phyloP scores from a whole-genome alignment of 2,797 vertebrate species.

The Thunnus albacares region DNA sequence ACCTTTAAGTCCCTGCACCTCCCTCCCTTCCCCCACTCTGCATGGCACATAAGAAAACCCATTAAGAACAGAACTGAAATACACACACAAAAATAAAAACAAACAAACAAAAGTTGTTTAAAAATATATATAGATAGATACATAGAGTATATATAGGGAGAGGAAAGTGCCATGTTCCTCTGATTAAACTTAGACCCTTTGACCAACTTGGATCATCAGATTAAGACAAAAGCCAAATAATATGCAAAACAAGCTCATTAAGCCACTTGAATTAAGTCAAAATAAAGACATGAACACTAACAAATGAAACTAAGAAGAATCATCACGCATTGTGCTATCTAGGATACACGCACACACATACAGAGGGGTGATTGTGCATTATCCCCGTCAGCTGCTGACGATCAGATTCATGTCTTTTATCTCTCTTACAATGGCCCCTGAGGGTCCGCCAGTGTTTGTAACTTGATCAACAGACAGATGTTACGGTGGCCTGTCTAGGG shows the following conservation, averaged over 20 bases:
- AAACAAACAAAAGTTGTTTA: too few relatives aligned
- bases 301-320: neutral
- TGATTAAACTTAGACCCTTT: too few relatives aligned
- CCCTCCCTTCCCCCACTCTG: too few relatives aligned
- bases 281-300: neutral
- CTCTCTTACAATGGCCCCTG: constrained; percentile 13
- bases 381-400: neutral
- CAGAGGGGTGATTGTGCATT: neutral
- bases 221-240: neutral
- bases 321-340: neutral
- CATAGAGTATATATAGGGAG: too few relatives aligned
- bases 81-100: too few relatives aligned
- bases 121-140: too few relatives aligned
- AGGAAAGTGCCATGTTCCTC: too few relatives aligned
- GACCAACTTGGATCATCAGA: neutral
- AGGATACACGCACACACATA: too few relatives aligned
- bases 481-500: constrained; percentile 21
- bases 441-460: constrained; percentile 42
- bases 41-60: too few relatives aligned
- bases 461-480: constrained; percentile 68
- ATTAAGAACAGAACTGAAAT: too few relatives aligned
- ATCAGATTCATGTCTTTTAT: constrained; percentile 7
- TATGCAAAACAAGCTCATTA: neutral
- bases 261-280: neutral
- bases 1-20: too few relatives aligned